Conservation (phyloP, 2,113 vertebrate genomes). For the Synchiropus splendidus region DNA sequence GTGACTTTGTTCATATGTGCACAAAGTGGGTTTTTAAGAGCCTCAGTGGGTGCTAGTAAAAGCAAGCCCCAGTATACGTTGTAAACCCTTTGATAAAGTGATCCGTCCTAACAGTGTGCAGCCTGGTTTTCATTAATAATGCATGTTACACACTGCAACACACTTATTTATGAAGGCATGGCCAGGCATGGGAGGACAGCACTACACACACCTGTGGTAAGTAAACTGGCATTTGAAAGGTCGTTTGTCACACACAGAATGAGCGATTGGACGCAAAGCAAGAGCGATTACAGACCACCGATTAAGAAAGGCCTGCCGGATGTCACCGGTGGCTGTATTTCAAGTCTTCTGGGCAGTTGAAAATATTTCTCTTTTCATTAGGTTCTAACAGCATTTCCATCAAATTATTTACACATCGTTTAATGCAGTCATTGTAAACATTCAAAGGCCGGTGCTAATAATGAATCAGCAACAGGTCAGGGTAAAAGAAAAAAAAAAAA, state of each 20-base stretch:
- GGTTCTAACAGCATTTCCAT: too few relatives aligned
- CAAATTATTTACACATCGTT: too few relatives aligned
- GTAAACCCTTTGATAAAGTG: constrained; percentile 35
- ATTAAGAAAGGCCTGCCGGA: too few relatives aligned
- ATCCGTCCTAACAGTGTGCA: constrained; percentile 18
- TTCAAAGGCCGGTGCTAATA: too few relatives aligned
- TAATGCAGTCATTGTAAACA: too few relatives aligned
- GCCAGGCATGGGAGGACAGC: constrained; percentile 6
- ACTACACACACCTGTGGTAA: constrained; percentile 28
- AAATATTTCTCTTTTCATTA: too few relatives aligned
- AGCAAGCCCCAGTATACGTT: constrained; percentile 11
- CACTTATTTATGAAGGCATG: constrained; percentile 31
- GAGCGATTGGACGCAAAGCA: constrained; percentile 9
- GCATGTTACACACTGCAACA: constrained; percentile 34
- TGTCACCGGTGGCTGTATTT: background rate
- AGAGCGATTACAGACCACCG: constrained; percentile 2
- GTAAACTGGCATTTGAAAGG: constrained; percentile 29
- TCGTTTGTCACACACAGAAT: constrained; percentile 15
- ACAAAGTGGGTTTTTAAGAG: too few relatives aligned
- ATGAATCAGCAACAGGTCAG: too few relatives aligned
- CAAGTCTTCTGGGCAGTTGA: background rate
- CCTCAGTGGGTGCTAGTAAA: constrained; percentile 3
- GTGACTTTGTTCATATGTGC: too few relatives aligned
- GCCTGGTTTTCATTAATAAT: constrained; percentile 42
- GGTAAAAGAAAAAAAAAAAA: too few relatives aligned